Conservation (phyloP, 2,113 vertebrate genomes). For the Pseudonaja textilis region DNA sequence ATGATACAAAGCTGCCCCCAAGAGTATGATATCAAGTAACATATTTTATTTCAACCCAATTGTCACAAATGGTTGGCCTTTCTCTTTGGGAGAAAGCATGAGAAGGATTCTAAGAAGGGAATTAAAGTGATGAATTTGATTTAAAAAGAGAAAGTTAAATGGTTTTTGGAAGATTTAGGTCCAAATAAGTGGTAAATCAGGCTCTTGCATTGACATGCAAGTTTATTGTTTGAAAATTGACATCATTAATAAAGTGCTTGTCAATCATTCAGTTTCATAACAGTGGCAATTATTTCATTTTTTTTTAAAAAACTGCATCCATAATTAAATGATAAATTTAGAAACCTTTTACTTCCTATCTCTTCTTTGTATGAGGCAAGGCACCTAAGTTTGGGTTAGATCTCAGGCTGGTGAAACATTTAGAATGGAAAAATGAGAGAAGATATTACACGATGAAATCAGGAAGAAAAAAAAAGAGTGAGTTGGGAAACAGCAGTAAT, state of each 20-base stretch:
- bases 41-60: constrained; percentile 48
- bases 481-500: neutral
- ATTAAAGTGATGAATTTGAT: accelerated
- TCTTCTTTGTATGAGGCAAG: neutral
- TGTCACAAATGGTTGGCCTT: constrained; percentile 28
- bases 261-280: neutral
- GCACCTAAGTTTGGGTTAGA: neutral
- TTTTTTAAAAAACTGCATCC: neutral
- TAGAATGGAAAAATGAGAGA: neutral
- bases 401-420: neutral
- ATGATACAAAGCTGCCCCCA: constrained; percentile 38
- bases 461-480: neutral
- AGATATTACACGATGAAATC: neutral
- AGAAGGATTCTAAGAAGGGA: constrained; percentile 35
- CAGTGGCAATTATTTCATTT: neutral
- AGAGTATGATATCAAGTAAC: constrained; percentile 33
- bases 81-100: constrained; percentile 39
- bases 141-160: neutral
- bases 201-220: neutral
- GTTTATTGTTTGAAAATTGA: neutral
- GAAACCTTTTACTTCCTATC: too few species aligned
- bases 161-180: neutral
- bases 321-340: neutral
- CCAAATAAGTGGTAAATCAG: neutral
- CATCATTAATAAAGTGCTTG: neutral